Evolutionary conservation across 2,797 vertebrate species (phyloP).

Genomic region (Salmo trutta): DNA sequence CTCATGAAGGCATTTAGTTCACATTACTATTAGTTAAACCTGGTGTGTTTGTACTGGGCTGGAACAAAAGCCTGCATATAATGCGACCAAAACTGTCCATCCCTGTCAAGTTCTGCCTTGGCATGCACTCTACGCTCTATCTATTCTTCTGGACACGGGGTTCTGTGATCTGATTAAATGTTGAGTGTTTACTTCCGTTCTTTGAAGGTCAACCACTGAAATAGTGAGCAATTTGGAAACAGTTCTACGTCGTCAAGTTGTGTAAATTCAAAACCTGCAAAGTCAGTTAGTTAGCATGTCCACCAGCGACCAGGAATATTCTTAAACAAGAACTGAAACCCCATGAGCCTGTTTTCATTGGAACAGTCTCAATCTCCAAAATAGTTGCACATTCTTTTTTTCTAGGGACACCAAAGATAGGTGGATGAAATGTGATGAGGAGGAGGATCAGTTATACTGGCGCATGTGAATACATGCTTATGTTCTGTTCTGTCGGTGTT

Average conservation of each 20-base stretch:
- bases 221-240: neutral
- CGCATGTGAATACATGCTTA: neutral
- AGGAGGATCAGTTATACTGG: too few relatives aligned
- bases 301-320: neutral
- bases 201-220: neutral
- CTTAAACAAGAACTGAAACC: conserved; percentile 37
- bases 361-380: too few relatives aligned
- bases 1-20: too few relatives aligned
- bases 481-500: neutral
- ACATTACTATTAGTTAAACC: too few relatives aligned
- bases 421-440: too few relatives aligned
- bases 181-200: neutral
- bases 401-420: too few relatives aligned
- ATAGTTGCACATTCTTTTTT: too few relatives aligned
- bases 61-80: too few relatives aligned
- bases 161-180: neutral
- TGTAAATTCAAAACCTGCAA: neutral
- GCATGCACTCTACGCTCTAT: neutral
- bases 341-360: neutral
- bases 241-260: neutral
- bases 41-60: too few relatives aligned
- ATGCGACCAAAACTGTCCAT: neutral
- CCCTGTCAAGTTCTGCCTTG: neutral
- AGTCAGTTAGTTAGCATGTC: conserved; percentile 3
- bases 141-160: neutral